These are phyloP conservation scores for Ptiloglossa arizonensis DNA, from an alignment of 1,140 invertebrate genomes.

Conservation along the genomic window DNA sequence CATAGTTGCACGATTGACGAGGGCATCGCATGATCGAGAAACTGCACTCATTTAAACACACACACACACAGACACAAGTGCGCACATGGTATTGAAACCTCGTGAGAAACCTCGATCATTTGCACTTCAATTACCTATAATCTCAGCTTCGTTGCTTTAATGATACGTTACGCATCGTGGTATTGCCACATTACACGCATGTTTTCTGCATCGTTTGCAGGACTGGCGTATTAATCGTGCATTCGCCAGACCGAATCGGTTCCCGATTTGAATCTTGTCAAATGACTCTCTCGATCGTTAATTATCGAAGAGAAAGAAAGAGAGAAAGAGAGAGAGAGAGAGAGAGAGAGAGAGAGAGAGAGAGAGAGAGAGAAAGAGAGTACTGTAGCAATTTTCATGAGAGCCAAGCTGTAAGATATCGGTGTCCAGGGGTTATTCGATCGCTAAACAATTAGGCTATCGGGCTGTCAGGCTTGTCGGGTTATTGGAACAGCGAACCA, in stretches of 20 bases:
- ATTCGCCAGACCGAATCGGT: no score
- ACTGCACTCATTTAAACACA: not conserved
- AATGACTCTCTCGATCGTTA: no score
- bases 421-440: not conserved
- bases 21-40: slow-evolving; percentile 4
- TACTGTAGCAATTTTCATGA: no score
- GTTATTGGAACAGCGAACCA: not conserved
- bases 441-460: slow-evolving; percentile 6
- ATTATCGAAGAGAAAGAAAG: no score
- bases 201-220: not conserved
- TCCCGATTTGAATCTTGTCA: no score
- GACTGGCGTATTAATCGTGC: not conserved
- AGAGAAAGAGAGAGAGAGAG: no score
- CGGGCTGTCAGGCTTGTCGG: not conserved
- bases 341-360: no score
- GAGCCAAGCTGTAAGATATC: no score
- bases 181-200: not conserved
- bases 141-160: not conserved
- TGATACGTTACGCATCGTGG: not conserved
- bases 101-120: not conserved
- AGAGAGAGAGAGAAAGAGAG: no score
- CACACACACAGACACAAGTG: no score
- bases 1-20: not conserved
- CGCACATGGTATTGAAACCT: not conserved
- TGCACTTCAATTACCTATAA: not conserved